Conservation (phyloP, 2,888 invertebrate species). For the Tetranychus piercei region DNA sequence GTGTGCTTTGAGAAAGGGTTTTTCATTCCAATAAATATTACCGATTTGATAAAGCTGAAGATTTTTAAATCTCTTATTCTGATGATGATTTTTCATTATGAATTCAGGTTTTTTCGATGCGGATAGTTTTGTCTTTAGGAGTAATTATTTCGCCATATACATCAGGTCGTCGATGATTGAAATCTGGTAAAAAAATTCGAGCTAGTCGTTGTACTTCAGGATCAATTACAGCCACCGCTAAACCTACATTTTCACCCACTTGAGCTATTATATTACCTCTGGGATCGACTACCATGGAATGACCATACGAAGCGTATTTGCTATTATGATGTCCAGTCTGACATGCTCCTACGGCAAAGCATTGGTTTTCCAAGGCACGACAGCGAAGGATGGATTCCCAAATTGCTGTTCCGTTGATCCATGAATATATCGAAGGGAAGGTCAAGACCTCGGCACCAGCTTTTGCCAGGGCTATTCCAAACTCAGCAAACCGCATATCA, state of each 20-base stretch:
- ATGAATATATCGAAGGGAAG: conserved; percentile 78
- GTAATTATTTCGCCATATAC: conserved; percentile 37
- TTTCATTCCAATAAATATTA: no score
- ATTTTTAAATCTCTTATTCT: no score
- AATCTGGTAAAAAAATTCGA: conserved; percentile 68
- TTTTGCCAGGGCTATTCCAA: conserved; percentile 51
- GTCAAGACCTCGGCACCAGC: conserved; percentile 66
- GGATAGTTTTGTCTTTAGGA: conserved; percentile 1
- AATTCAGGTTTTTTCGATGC: no score
- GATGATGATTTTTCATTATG: no score
- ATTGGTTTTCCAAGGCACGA: conserved; percentile 72
- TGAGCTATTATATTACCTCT: conserved; percentile 47
- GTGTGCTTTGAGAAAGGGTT: no score
- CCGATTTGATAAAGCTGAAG: no score
- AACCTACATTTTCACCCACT: conserved; percentile 40
- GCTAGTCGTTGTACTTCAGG: conserved; percentile 42
- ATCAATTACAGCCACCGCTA: conserved; percentile 54
- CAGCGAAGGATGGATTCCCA: conserved; percentile 75
- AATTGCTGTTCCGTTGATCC: conserved; percentile 71
- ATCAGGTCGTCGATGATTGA: conserved; percentile 55
- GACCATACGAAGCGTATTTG: conserved; percentile 79
- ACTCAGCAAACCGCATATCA: conserved; percentile 78
- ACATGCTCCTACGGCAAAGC: conserved; percentile 83
- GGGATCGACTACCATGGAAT: conserved; percentile 72
- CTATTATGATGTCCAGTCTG: conserved; percentile 70